Conservation (phyloP, 2,113 vertebrate species). For the Natator depressus region DNA sequence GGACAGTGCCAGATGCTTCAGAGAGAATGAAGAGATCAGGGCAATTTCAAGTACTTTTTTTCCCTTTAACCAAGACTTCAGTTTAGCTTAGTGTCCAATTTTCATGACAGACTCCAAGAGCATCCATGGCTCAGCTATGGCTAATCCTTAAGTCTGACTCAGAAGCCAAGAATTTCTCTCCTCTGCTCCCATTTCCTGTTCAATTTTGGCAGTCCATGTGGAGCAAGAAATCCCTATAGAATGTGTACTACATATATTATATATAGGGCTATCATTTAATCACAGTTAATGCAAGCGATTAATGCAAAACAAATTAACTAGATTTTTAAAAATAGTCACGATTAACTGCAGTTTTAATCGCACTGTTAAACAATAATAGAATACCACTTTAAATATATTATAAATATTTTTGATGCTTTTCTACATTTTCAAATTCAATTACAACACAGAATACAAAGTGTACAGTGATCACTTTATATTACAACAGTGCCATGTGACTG, state of each 20-base stretch:
- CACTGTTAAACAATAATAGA: too few relatives aligned
- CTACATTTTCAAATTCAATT: too few relatives aligned
- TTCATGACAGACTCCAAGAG: background rate
- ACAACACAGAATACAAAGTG: too few relatives aligned
- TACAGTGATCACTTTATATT: too few relatives aligned
- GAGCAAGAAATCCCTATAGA: background rate
- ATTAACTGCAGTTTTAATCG: too few relatives aligned
- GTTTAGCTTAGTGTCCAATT: background rate
- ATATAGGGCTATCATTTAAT: too few relatives aligned
- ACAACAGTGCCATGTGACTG: too few relatives aligned
- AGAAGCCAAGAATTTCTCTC: conserved; percentile 39
- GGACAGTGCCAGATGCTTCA: background rate
- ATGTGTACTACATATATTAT: conserved; percentile 8
- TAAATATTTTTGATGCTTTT: too few relatives aligned
- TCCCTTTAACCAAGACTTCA: background rate
- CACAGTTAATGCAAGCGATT: too few relatives aligned
- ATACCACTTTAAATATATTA: too few relatives aligned
- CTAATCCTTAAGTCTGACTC: conserved; percentile 11
- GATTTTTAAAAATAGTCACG: too few relatives aligned
- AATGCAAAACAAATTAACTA: too few relatives aligned
- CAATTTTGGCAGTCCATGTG: background rate
- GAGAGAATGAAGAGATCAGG: background rate
- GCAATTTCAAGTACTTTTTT: background rate
- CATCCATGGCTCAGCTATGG: background rate
- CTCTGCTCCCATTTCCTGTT: background rate